Evolutionary conservation across 2,797 vertebrate species (phyloP).

Genomic region (Hypotaenidia philippensis): DNA sequence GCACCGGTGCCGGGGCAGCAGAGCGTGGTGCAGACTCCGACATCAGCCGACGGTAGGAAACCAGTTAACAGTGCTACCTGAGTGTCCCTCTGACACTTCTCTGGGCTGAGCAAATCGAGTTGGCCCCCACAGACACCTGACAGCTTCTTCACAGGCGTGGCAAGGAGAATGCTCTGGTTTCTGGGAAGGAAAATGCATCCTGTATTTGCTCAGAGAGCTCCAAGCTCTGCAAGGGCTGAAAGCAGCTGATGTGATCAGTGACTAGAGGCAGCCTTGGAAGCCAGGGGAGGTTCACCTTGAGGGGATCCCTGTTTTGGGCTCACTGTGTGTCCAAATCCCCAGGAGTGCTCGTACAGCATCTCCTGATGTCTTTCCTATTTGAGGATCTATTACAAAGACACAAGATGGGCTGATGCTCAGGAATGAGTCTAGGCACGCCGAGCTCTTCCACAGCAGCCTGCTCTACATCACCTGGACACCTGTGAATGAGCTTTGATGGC

Average conservation of each 20-base stretch:
- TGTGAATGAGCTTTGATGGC: neutral
- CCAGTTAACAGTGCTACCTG: neutral
- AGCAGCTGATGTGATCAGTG: neutral
- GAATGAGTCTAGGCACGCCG: neutral
- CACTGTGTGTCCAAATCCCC: neutral
- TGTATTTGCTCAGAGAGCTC: rapidly evolving
- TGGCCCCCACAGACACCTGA: neutral
- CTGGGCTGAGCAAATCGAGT: neutral
- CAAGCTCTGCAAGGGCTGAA: neutral
- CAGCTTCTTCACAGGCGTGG: rapidly evolving
- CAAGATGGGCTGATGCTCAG: neutral
- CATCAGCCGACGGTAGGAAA: slow-evolving; percentile 88
- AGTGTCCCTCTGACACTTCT: neutral
- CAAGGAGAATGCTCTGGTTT: neutral
- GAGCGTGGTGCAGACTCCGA: slow-evolving; percentile 84
- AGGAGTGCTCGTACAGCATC: neutral
- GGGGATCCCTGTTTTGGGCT: neutral
- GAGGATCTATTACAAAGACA: neutral
- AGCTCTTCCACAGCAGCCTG: neutral
- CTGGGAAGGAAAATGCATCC: neutral
- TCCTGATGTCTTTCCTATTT: neutral
- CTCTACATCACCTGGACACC: neutral
- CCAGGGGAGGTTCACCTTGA: neutral
- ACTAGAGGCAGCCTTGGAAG: neutral
- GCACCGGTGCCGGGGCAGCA: slow-evolving; percentile 90